Conservation (phyloP, 92 coral and sea anemone genomes). For the Scolanthus callimorphus region DNA sequence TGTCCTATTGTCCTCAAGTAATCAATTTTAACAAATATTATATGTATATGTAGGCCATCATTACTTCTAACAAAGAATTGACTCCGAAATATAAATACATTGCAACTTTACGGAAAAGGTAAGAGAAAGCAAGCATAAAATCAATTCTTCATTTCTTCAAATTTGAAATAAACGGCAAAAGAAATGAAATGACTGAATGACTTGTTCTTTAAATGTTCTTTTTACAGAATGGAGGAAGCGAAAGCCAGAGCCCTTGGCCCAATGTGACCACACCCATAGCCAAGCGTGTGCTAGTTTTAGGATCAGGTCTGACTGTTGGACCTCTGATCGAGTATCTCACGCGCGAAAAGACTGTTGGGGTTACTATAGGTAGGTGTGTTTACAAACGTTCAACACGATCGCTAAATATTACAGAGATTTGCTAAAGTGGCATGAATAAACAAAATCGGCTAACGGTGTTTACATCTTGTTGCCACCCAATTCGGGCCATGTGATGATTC, state of each 20-base stretch:
- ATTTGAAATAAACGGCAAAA: neutral
- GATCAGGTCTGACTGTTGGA: conserved; percentile 86
- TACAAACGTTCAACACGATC: conserved; percentile 4
- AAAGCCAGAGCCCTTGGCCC: conserved; percentile 81
- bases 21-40: too few species aligned
- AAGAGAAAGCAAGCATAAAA: neutral
- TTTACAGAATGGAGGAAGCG: conserved; percentile 61
- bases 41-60: conserved; percentile 64
- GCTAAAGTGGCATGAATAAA: too few species aligned
- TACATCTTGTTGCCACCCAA: too few species aligned
- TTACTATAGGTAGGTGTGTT: conserved; percentile 68
- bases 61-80: conserved; percentile 81
- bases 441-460: too few species aligned
- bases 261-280: conserved; percentile 58
- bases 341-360: conserved; percentile 72
- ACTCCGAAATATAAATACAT: conserved; percentile 86
- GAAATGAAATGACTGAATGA: neutral
- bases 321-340: conserved; percentile 87
- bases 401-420: too few species aligned
- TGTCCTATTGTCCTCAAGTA: too few species aligned
- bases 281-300: conserved; percentile 78
- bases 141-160: neutral
- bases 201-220: neutral
- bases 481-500: too few species aligned
- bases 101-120: conserved; percentile 89